phyloP scores from a whole-genome alignment of 2,113 vertebrate species.

The Tautogolabrus adspersus region DNA sequence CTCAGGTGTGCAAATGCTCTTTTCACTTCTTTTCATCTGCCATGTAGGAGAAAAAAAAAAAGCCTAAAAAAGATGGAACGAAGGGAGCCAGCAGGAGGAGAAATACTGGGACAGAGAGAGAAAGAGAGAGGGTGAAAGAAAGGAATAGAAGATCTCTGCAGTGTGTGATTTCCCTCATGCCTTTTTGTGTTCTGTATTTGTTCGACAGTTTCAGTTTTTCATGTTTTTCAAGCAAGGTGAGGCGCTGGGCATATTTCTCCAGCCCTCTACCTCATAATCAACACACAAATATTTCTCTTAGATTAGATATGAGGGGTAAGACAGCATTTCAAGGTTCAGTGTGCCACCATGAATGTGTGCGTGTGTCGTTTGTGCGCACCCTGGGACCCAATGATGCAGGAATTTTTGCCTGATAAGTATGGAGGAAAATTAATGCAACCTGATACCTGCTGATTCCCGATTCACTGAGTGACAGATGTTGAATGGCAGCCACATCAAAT shows the following conservation, averaged over 20 bases:
- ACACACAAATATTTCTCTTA: slow-evolving; percentile 38
- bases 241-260: slow-evolving; percentile 38
- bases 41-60: background rate
- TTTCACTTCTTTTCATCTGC: slow-evolving; percentile 66
- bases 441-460: slow-evolving; percentile 25
- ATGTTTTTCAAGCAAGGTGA: slow-evolving; percentile 45
- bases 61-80: slow-evolving; percentile 29
- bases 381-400: slow-evolving; percentile 3
- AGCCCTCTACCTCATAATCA: slow-evolving; percentile 31
- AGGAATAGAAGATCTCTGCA: slow-evolving; percentile 56
- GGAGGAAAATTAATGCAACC: slow-evolving; percentile 23
- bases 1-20: slow-evolving; percentile 76
- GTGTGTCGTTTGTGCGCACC: background rate
- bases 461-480: slow-evolving; percentile 33
- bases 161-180: slow-evolving; percentile 52
- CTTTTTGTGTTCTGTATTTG: slow-evolving; percentile 63
- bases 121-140: slow-evolving; percentile 33
- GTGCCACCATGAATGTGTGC: background rate
- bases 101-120: slow-evolving; percentile 43
- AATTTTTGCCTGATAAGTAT: slow-evolving; percentile 38
- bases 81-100: slow-evolving; percentile 34
- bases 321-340: background rate
- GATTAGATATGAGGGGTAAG: slow-evolving; percentile 43
- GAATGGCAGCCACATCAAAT: slow-evolving; percentile 14
- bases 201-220: slow-evolving; percentile 36